phyloP scores from a whole-genome alignment of 2,888 invertebrate genomes.

The Caenorhabditis sp. region DNA sequence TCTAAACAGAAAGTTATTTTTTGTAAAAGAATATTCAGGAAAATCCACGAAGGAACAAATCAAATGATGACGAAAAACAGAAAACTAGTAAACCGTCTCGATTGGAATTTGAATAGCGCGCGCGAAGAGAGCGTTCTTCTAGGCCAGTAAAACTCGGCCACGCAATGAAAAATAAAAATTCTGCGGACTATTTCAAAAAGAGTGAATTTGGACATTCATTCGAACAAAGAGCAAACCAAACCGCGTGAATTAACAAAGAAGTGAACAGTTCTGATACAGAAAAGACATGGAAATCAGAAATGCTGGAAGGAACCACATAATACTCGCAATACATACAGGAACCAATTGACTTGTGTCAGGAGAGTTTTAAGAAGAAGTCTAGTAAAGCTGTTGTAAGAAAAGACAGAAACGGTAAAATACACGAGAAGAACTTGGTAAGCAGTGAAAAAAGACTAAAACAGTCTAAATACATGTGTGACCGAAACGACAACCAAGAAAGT shows the following conservation, averaged over 20 bases:
- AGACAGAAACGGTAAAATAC: background rate
- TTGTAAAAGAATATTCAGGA: too few relatives aligned
- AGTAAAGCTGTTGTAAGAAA: constrained; percentile 30
- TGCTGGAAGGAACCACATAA: constrained; percentile 14
- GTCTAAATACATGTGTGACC: constrained; percentile 21
- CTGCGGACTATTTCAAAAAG: too few relatives aligned
- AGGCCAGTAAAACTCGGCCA: too few relatives aligned
- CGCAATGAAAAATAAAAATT: too few relatives aligned
- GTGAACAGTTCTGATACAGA: constrained; percentile 30
- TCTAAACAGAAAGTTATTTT: background rate
- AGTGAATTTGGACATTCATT: background rate
- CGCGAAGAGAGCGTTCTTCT: too few relatives aligned
- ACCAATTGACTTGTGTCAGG: background rate
- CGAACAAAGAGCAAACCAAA: background rate
- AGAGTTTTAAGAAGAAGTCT: background rate
- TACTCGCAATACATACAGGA: constrained; percentile 25
- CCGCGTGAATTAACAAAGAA: background rate
- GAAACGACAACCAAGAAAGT: background rate
- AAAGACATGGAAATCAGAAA: constrained; percentile 33
- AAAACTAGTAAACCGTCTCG: too few relatives aligned
- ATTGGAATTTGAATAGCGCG: background rate
- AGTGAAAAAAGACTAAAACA: constrained; percentile 6
- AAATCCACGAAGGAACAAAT: background rate
- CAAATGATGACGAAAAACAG: background rate
- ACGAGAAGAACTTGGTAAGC: constrained; percentile 1